phyloP scores from a whole-genome alignment of 2,888 invertebrate species.

The Uropetala carovei region DNA sequence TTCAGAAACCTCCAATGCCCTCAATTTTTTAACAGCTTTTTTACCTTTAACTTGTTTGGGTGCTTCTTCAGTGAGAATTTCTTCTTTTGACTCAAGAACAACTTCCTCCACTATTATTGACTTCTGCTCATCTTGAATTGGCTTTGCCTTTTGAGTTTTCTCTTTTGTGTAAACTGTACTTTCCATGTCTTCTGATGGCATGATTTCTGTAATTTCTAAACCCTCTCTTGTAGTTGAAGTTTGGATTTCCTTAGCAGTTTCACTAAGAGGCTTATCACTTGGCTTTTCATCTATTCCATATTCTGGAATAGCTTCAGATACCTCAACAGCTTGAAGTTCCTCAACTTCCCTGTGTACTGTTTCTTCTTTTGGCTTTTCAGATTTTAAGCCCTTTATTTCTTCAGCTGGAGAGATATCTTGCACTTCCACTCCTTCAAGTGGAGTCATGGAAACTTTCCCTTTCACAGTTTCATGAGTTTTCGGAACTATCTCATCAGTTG shows the following conservation, averaged over 20 bases:
- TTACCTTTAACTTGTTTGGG: not conserved
- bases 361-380: constrained; percentile 33
- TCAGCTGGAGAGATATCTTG: constrained; percentile 50
- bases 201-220: constrained; percentile 22
- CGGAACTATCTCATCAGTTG: constrained; percentile 13
- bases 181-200: constrained; percentile 29
- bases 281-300: constrained; percentile 24
- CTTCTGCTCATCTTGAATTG: constrained; percentile 22
- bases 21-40: constrained; percentile 17
- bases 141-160: not conserved
- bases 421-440: not conserved
- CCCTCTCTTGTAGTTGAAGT: not conserved
- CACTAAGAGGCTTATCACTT: not conserved
- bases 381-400: not conserved
- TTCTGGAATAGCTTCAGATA: not conserved
- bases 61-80: constrained; percentile 11
- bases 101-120: constrained; percentile 42
- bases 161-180: not conserved
- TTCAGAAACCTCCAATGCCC: constrained; percentile 38
- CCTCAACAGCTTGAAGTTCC: constrained; percentile 39
- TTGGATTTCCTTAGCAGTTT: not conserved
- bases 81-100: constrained; percentile 21
- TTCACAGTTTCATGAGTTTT: not conserved
- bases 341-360: constrained; percentile 2
- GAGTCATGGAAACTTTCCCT: constrained; percentile 17